Conservation (phyloP, 2,113 vertebrate genomes). For the Mormyrus lacerda region DNA sequence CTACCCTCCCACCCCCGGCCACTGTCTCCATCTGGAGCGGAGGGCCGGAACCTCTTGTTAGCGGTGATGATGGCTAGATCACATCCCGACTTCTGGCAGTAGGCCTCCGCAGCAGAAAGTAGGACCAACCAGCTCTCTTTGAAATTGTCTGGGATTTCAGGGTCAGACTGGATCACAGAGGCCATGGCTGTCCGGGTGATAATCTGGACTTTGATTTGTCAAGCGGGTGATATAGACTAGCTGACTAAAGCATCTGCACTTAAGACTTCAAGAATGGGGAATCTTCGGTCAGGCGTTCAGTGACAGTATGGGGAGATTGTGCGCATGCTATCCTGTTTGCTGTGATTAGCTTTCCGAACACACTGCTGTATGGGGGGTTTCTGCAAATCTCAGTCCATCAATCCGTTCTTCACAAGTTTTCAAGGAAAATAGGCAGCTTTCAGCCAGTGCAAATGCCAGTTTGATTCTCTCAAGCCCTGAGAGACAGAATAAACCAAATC, state of each 20-base stretch:
- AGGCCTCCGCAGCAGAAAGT: slow-evolving; percentile 70
- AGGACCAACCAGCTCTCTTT: slow-evolving; percentile 77
- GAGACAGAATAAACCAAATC: neutral
- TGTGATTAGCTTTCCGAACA: neutral
- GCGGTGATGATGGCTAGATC: slow-evolving; percentile 79
- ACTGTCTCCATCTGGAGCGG: slow-evolving; percentile 35
- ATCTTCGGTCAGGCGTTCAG: neutral
- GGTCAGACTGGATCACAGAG: slow-evolving; percentile 48
- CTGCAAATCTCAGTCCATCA: neutral
- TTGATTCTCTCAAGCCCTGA: neutral
- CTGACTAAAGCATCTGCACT: neutral
- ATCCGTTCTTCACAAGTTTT: neutral
- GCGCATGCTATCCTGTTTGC: neutral
- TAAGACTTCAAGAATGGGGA: neutral
- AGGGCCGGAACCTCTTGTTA: slow-evolving; percentile 58
- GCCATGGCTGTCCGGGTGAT: slow-evolving; percentile 48
- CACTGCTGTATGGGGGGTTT: neutral
- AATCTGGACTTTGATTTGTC: neutral
- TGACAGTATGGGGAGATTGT: neutral
- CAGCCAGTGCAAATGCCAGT: neutral
- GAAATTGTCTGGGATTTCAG: slow-evolving; percentile 76
- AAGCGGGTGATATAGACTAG: neutral
- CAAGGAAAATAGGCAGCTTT: neutral
- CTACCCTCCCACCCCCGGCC: slow-evolving; percentile 42
- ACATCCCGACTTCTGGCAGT: slow-evolving; percentile 75